These are phyloP conservation scores for Piaya cayana DNA, from an alignment of 2,113 vertebrate genomes.

Conservation along the genomic window DNA sequence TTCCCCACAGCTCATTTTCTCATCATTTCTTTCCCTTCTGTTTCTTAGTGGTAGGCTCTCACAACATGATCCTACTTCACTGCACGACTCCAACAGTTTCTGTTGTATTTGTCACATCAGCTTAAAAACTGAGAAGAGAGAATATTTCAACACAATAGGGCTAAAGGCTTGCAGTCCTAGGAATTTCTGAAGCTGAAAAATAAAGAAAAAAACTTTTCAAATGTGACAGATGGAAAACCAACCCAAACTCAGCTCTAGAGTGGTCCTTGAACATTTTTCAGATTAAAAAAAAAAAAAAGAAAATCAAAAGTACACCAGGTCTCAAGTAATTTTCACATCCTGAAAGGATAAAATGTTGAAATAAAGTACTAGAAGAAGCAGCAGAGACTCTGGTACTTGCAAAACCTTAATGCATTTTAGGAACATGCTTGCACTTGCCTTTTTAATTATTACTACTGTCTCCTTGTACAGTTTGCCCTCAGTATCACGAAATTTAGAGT, in stretches of 20 bases:
- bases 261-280: background rate
- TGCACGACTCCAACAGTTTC: background rate
- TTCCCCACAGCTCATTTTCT: background rate
- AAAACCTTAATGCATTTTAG: background rate
- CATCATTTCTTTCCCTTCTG: background rate
- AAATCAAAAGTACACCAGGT: background rate
- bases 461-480: background rate
- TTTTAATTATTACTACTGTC: background rate
- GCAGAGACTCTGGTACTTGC: background rate
- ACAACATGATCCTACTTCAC: background rate
- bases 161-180: background rate
- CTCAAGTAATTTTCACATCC: background rate
- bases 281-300: background rate
- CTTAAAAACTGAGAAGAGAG: background rate
- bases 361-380: background rate
- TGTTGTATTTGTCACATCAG: background rate
- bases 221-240: background rate
- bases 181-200: background rate
- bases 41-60: background rate
- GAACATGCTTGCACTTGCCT: rapidly evolving
- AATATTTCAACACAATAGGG: background rate
- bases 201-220: background rate
- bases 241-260: background rate
- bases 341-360: background rate
- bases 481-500: background rate